phyloP scores from a whole-genome alignment of 1,140 invertebrate genomes.

The Drosophila gunungcola region DNA sequence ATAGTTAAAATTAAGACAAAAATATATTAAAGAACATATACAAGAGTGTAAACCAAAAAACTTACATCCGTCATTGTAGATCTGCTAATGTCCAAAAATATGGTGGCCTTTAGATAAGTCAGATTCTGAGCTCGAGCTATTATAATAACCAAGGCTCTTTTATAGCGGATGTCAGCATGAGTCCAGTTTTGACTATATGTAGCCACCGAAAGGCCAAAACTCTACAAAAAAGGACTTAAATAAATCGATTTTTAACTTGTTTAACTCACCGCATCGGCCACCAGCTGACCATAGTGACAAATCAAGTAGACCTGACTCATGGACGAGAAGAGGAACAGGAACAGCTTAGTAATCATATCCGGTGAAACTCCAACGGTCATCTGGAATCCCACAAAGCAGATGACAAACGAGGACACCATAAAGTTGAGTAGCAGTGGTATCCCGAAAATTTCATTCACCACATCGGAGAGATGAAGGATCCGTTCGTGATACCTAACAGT shows the following conservation, averaged over 20 bases:
- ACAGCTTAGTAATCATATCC: slow-evolving; percentile 52
- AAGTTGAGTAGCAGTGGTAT: slow-evolving; percentile 67
- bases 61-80: slow-evolving; percentile 23
- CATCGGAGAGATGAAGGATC: slow-evolving; percentile 21
- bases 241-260: background rate
- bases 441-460: slow-evolving; percentile 60
- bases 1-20: no score
- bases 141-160: slow-evolving; percentile 50
- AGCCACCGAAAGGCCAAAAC: slow-evolving; percentile 48
- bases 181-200: slow-evolving; percentile 70
- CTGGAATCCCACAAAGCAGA: slow-evolving; percentile 79
- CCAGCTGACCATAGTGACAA: slow-evolving; percentile 66
- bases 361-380: slow-evolving; percentile 60
- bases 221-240: slow-evolving; percentile 27
- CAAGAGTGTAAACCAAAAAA: no score
- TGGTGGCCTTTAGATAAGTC: slow-evolving; percentile 58
- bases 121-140: slow-evolving; percentile 62
- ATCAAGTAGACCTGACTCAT: slow-evolving; percentile 64
- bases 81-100: slow-evolving; percentile 35
- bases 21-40: no score
- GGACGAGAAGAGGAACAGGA: slow-evolving; percentile 52
- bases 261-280: slow-evolving; percentile 60
- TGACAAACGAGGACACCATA: slow-evolving; percentile 67
- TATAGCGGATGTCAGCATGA: slow-evolving; percentile 59
- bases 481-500: slow-evolving; percentile 55